phyloP scores from a whole-genome alignment of 2,888 invertebrate genomes.

The Aphelenchoides bicaudatus region DNA sequence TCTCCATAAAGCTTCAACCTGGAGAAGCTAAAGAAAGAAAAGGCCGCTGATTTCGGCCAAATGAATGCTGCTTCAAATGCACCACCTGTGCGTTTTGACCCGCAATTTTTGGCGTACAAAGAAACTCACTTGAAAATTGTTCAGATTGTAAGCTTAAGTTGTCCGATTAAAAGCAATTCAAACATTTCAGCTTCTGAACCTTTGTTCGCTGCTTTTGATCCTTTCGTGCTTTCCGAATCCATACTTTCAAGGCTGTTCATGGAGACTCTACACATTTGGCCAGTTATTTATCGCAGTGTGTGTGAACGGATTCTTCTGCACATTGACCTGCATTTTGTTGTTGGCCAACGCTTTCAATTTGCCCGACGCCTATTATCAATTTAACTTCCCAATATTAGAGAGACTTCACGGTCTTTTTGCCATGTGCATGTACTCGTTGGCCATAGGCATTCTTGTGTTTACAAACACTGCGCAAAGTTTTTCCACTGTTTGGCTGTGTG shows the following conservation, averaged over 20 bases:
- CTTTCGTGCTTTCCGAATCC: conserved; percentile 43
- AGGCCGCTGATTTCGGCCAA: too few relatives aligned
- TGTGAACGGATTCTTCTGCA: conserved; percentile 44
- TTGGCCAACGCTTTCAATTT: conserved; percentile 41
- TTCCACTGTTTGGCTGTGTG: conserved; percentile 6
- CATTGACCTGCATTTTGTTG: conserved; percentile 37
- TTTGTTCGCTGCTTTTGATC: conserved; percentile 35
- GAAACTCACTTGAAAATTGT: conserved; percentile 34
- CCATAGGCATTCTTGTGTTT: conserved; percentile 7
- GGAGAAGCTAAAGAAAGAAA: too few relatives aligned
- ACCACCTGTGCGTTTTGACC: conserved; percentile 40
- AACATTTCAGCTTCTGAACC: conserved; percentile 38
- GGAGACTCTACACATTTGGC: conserved; percentile 32
- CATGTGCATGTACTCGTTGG: conserved; percentile 3
- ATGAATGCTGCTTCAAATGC: conserved; percentile 25
- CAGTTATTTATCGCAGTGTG: conserved; percentile 48
- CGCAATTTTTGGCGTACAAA: conserved; percentile 36
- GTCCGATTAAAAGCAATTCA: conserved; percentile 6
- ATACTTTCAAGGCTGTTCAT: conserved; percentile 14
- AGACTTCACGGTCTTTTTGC: conserved; percentile 7
- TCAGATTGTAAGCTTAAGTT: conserved; percentile 27
- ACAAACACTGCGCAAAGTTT: neutral
- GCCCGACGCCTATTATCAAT: conserved; percentile 47
- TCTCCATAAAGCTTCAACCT: too few relatives aligned
- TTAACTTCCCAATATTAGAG: conserved; percentile 42